Base-by-base conservation (phyloP, 64 coral and sea anemone species). In the Montipora efflorescens region DNA sequence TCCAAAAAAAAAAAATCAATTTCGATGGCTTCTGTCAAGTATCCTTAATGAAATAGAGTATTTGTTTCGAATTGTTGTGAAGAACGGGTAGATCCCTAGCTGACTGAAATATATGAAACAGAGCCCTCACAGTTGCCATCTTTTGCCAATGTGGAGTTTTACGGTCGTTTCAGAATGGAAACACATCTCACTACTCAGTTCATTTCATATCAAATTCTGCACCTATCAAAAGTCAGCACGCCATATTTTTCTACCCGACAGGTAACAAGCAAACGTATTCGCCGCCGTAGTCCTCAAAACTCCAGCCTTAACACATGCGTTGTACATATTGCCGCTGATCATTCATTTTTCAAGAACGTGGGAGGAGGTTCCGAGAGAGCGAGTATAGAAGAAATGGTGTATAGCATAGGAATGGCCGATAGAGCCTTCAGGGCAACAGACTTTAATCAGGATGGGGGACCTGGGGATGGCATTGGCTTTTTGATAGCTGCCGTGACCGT, bases 401-500 rank as follows among this genome's bases (percentile, higher is more conserved):
- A 94, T 70, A 92, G 96, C 73, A 78, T 96, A 45, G 78, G 79
- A 22, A 87, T 94, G 79, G 92, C 77, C 8, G 98, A 99, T 87
- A 94, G 87, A 46, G 71, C 94, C 5, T 99, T 99, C 58, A 84
- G 98, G 87, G 25, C 89, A 16, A 99, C 98, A 8, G 94, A 94
- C 51, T 96, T 99, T 15, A 96, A 92, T 85, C 89, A 93, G 48
- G 95, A 97, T 84, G 95, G 95, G 16, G 94, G 94, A n/a, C 88
- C 87, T 4, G 94, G 91, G 11, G 94, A 95, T 87, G 91, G 83
- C 47, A 89, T 99, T 90, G 98, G 98, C 3, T 88, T 99, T 43
- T 91, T 77, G 1, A 90, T 99, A 50, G 91, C 95, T 15, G 92
- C 89, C 0, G 74, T 96, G 14, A 91, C 87, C 4, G 95, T 99